A percentile compares a stretch with the other conserved stretches of the same genome.
Evolutionary conservation across 2,888 invertebrate genomes (phyloP).

Genomic region (Zygaena filipendulae): DNA sequence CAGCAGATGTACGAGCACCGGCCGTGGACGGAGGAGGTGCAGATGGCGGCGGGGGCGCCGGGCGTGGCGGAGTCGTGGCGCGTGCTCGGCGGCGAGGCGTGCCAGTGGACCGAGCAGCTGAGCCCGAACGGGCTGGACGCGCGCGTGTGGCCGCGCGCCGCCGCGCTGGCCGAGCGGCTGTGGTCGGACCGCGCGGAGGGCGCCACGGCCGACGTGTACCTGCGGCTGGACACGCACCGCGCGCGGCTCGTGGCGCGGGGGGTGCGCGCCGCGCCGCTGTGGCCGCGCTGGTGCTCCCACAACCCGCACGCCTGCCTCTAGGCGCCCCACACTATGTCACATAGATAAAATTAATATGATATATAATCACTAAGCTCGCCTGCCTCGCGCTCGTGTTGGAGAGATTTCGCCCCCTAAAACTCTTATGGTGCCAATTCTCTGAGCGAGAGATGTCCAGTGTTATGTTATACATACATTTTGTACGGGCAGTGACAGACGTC

Average conservation of each 20-base stretch:
- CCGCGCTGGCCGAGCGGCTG: constrained; percentile 83
- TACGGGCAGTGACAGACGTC: too few relatives aligned
- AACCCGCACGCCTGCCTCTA: constrained; percentile 79
- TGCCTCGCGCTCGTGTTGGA: too few relatives aligned
- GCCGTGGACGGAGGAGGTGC: constrained; percentile 71
- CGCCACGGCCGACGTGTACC: constrained; percentile 71
- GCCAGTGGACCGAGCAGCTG: constrained; percentile 88
- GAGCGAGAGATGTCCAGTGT: constrained; percentile 17
- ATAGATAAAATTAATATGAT: too few relatives aligned
- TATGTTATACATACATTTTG: too few relatives aligned
- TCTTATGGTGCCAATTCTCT: constrained; percentile 9
- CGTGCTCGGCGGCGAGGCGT: constrained; percentile 80
- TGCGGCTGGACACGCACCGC: constrained; percentile 74
- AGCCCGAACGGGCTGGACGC: constrained; percentile 79
- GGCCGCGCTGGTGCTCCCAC: constrained; percentile 82
- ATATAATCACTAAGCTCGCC: too few relatives aligned
- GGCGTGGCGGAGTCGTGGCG: constrained; percentile 60
- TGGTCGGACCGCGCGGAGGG: constrained; percentile 73
- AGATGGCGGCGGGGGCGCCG: constrained; percentile 18
- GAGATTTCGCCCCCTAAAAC: too few relatives aligned
- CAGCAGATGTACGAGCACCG: constrained; percentile 87
- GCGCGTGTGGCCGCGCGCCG: constrained; percentile 84
- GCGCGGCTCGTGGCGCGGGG: constrained; percentile 72
- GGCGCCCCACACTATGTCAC: constrained; percentile 14
- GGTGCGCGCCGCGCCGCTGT: constrained; percentile 75